Percentiles rank a stretch among this genome's conserved stretches.
These are phyloP conservation scores for Dicrurus megarhynchus DNA, from an alignment of 2,113 vertebrate species.

Conservation along the genomic window DNA sequence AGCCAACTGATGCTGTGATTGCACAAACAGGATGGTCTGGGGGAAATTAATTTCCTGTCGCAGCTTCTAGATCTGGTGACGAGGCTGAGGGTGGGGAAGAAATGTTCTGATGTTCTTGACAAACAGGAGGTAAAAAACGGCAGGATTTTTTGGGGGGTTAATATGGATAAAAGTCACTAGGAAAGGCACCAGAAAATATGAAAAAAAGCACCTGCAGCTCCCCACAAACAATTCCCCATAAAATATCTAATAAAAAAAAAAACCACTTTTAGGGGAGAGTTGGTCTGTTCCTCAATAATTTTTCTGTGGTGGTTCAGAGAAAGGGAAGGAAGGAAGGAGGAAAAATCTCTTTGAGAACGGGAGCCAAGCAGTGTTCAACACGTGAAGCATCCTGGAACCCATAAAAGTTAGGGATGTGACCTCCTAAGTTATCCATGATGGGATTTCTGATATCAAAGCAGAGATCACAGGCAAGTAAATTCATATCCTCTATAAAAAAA, in stretches of 20 bases:
- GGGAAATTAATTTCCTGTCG: constrained; percentile 50
- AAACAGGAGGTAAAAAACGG: not conserved
- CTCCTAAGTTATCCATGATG: not conserved
- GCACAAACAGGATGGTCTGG: constrained; percentile 21
- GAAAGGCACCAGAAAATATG: not conserved
- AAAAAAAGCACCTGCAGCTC: not conserved
- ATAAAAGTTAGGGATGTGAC: not conserved
- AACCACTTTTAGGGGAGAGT: not conserved
- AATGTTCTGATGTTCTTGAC: not conserved
- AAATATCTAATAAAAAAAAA: not conserved
- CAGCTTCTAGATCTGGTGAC: not conserved
- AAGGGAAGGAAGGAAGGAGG: not conserved
- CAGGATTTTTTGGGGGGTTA: not conserved
- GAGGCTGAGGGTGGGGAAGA: not conserved
- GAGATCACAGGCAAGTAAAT: not conserved
- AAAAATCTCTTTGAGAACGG: not conserved
- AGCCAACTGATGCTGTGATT: not conserved
- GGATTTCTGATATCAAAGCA: constrained; percentile 40
- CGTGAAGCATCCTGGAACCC: not conserved
- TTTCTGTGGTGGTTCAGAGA: not conserved
- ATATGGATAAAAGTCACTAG: not conserved
- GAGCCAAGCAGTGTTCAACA: not conserved
- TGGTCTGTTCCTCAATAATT: not conserved
- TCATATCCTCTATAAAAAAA: constrained; percentile 16
- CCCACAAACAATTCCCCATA: not conserved